phyloP scores from a whole-genome alignment of 2,888 invertebrate genomes.

The Rhopalosiphum nymphaeae region DNA sequence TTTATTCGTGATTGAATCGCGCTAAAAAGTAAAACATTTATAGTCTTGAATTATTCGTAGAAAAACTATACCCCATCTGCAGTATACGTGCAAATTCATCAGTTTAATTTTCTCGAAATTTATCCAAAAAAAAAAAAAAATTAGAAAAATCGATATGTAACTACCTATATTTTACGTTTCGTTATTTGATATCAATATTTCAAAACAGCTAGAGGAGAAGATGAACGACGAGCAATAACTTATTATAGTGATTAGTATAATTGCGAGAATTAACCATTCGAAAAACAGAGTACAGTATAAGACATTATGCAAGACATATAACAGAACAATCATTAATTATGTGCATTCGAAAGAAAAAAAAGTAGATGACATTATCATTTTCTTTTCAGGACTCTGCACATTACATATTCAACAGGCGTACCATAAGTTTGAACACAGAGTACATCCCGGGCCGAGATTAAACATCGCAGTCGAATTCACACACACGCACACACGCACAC shows the following conservation, averaged over 20 bases:
- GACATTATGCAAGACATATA: not conserved
- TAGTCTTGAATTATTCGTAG: not conserved
- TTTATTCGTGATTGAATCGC: not conserved
- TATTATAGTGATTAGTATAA: not conserved
- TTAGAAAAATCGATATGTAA: not conserved
- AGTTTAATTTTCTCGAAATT: not conserved
- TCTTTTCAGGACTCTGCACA: constrained; percentile 34
- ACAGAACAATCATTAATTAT: constrained; percentile 46
- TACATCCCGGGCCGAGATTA: constrained; percentile 49
- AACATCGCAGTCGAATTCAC: constrained; percentile 34
- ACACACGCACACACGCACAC: not conserved
- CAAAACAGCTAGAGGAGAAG: not conserved
- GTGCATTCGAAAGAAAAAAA: constrained; percentile 13
- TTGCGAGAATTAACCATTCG: not conserved
- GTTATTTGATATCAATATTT: not conserved
- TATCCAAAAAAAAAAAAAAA: not conserved
- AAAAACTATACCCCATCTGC: not conserved
- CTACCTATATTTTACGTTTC: not conserved
- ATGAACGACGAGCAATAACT: not conserved
- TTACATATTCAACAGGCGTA: constrained; percentile 62
- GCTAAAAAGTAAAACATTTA: not conserved
- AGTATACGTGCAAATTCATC: not conserved
- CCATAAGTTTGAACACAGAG: constrained; percentile 43
- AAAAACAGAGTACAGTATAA: not conserved
- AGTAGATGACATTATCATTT: constrained; percentile 30